These are phyloP conservation scores for Forpus xanthops DNA, from an alignment of 2,797 vertebrate genomes.

Conservation along the genomic window DNA sequence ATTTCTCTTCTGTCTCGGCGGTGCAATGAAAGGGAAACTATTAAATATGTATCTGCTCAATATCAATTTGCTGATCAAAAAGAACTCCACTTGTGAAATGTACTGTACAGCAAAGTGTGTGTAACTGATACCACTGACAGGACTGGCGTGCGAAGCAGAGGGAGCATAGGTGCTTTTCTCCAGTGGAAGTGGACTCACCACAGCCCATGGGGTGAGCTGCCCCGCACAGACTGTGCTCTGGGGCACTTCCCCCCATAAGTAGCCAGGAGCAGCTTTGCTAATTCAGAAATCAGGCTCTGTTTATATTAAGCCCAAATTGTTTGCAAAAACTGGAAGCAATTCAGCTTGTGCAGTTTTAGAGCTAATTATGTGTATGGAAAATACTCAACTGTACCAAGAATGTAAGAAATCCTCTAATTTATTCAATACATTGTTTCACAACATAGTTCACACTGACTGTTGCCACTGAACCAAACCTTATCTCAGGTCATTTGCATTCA, in stretches of 20 bases:
- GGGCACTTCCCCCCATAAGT: constrained; percentile 26
- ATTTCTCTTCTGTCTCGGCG: neutral
- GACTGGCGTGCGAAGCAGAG: neutral
- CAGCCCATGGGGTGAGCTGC: neutral
- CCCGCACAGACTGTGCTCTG: neutral
- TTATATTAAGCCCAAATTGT: constrained; percentile 64
- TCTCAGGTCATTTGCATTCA: constrained; percentile 69
- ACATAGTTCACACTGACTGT: constrained; percentile 67
- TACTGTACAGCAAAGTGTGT: neutral
- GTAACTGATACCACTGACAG: neutral
- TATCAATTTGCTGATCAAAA: neutral
- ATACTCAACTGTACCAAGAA: constrained; percentile 64
- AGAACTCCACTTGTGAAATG: neutral
- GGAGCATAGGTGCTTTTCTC: neutral
- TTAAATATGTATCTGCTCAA: neutral
- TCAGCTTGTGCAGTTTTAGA: constrained; percentile 71
- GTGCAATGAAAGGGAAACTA: neutral
- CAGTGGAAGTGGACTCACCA: neutral
- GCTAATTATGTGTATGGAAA: constrained; percentile 62
- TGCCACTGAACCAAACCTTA: constrained; percentile 66
- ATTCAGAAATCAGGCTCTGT: constrained; percentile 57
- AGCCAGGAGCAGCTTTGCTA: constrained; percentile 64
- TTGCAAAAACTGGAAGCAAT: constrained; percentile 69
- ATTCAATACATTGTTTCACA: constrained; percentile 63
- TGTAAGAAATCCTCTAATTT: constrained; percentile 63